phyloP scores from a whole-genome alignment of 2,113 vertebrate species.

The Callopanchax toddi region DNA sequence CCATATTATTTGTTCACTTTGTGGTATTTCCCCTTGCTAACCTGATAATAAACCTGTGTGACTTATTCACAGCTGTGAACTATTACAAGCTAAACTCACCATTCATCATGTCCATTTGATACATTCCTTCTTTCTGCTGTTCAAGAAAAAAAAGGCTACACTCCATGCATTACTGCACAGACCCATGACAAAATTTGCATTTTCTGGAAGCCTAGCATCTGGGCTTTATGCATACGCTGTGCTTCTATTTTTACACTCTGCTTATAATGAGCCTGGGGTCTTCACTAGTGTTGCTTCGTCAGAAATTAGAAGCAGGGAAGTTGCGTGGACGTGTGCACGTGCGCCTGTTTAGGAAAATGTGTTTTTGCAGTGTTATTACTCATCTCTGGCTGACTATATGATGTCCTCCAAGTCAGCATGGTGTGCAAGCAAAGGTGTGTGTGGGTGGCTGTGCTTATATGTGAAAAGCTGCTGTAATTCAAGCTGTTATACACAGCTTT shows the following conservation, averaged over 20 bases:
- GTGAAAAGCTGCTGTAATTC: background rate
- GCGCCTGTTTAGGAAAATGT: conserved; percentile 16
- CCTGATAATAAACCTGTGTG: background rate
- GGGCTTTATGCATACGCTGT: conserved; percentile 63
- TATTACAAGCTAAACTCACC: background rate
- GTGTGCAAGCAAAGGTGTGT: conserved; percentile 29
- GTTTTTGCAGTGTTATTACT: conserved; percentile 54
- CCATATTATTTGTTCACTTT: too few species aligned
- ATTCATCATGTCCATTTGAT: background rate
- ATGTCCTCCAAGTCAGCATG: conserved; percentile 66
- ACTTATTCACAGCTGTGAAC: background rate
- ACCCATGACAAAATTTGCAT: conserved; percentile 56
- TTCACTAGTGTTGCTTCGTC: conserved; percentile 52
- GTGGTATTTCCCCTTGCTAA: background rate
- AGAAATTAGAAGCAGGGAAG: conserved; percentile 59
- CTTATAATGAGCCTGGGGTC: conserved; percentile 67
- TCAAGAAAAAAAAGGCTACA: conserved; percentile 29
- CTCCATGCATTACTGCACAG: conserved; percentile 29
- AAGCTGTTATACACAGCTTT: conserved; percentile 13
- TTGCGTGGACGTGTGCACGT: conserved; percentile 5
- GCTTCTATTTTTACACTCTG: conserved; percentile 68
- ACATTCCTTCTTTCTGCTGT: conserved; percentile 31
- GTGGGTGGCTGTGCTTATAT: background rate
- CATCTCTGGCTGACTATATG: conserved; percentile 55
- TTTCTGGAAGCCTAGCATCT: conserved; percentile 62